Conservation (phyloP, 2,797 vertebrate genomes). For the Labroides dimidiatus region DNA sequence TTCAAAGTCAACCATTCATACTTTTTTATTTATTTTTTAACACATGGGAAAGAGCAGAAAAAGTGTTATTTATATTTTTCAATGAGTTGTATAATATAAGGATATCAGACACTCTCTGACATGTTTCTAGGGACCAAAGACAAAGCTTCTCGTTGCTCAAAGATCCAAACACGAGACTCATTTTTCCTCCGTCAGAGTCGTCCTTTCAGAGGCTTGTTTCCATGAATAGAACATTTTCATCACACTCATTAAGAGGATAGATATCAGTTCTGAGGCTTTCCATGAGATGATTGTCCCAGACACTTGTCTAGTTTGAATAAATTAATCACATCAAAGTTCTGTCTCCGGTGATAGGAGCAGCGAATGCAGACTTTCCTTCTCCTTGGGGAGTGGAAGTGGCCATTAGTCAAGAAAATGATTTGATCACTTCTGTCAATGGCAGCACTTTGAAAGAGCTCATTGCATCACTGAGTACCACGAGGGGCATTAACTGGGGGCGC, state of each 20-base stretch:
- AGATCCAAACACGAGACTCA: neutral
- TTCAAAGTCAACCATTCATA: too few relatives aligned
- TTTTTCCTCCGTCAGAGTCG: constrained; percentile 14
- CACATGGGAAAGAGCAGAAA: neutral
- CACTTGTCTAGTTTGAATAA: constrained; percentile 60
- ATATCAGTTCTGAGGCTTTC: constrained; percentile 28
- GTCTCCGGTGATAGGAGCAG: constrained; percentile 35
- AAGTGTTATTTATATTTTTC: neutral
- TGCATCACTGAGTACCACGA: constrained; percentile 55
- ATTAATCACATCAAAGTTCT: constrained; percentile 56
- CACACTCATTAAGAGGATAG: constrained; percentile 38
- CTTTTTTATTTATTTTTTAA: too few relatives aligned
- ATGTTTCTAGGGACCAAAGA: neutral
- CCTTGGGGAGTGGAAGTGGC: constrained; percentile 59
- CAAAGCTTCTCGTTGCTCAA: neutral
- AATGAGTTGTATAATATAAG: neutral
- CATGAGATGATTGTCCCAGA: constrained; percentile 46
- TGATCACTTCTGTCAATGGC: constrained; percentile 72
- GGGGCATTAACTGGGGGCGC: constrained; percentile 52
- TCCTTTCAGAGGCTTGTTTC: constrained; percentile 24
- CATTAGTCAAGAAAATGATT: constrained; percentile 74
- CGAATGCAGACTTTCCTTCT: constrained; percentile 41
- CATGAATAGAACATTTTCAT: constrained; percentile 56
- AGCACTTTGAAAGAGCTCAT: constrained; percentile 41
- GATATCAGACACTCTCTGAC: neutral